Base-by-base conservation (phyloP, 2,888 invertebrate genomes). In the Leptopilina drosophilae region DNA sequence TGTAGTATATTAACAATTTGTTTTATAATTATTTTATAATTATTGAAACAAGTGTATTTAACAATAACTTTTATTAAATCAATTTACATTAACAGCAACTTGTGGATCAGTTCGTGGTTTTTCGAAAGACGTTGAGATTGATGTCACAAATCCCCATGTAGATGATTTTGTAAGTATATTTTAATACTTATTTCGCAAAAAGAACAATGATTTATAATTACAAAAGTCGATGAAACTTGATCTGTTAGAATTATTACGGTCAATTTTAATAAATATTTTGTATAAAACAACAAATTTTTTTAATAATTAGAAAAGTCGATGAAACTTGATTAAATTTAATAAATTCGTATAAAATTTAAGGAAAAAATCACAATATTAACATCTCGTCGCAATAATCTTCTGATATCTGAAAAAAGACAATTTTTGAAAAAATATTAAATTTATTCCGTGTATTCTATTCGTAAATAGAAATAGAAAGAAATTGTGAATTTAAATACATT, bases 91-190 rank as follows among this genome's bases (percentile, higher is more conserved):
- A 5, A 0, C 33, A 73, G 73, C 33, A 40, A 3, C 40, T 56
- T 56, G 14, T 33, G 56, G 33, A 73, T 73, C 73, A n/a, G 53
- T 53, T 53, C 73, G 73, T 8, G 8, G 8, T 73, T 73, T 33
- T 56, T 73, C 73, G 14, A 73, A 73, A 33, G 73, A 73, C n/a
- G 9, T 12, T 14, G 26, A 56, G 12, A 40, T 73, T 33, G 56
- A 73, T 5, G 33, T 73, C 33, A 56, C 26, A 73, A 73, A 26
- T 56, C 8, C 26, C 0, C 49, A 49, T 12, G 6, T 8, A 33
- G 73, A 56, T 56, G 73, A 73, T 14, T 33, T 33, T 33, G 73
- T 73, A 56, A 56, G 73, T 73, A 62, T 20, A 69, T 69, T 69
- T 14, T 69, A 26, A 53, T 33, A n/a, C 26, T 1, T 20, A 73